Percentiles rank a stretch among this genome's conserved stretches.
Evolutionary conservation across 2,797 vertebrate species (phyloP).

Genomic region (Yasuhikotakia modesta): DNA sequence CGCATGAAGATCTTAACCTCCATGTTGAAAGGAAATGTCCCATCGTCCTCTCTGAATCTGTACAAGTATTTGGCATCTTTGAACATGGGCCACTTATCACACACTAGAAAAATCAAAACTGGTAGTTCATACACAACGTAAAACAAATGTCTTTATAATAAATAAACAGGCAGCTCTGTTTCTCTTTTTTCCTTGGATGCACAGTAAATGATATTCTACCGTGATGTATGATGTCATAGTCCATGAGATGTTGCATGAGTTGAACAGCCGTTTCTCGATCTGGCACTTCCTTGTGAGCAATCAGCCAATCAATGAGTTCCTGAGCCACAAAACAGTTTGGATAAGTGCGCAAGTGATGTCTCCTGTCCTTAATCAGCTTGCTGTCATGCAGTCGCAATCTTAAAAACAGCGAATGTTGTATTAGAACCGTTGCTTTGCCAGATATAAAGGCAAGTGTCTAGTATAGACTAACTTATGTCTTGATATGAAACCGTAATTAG

Average conservation of each 20-base stretch:
- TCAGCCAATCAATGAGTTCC: slow-evolving; percentile 85
- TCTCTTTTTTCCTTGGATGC: background rate
- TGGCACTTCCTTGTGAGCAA: slow-evolving; percentile 82
- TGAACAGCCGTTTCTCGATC: slow-evolving; percentile 78
- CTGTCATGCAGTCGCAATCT: slow-evolving; percentile 86
- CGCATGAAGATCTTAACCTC: slow-evolving; percentile 85
- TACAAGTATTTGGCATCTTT: slow-evolving; percentile 88
- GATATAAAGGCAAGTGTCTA: background rate
- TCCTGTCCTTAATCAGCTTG: slow-evolving; percentile 85
- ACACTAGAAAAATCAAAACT: slow-evolving; percentile 72
- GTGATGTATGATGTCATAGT: slow-evolving; percentile 86
- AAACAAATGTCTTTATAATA: slow-evolving; percentile 1
- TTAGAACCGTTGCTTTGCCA: background rate
- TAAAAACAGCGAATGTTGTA: slow-evolving; percentile 42
- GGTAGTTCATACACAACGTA: background rate
- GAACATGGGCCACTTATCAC: slow-evolving; percentile 82
- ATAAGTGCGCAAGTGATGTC: slow-evolving; percentile 84
- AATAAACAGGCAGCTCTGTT: background rate
- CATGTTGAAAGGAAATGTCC: slow-evolving; percentile 84
- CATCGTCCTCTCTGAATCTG: slow-evolving; percentile 88
- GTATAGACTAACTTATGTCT: background rate
- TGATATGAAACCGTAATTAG: background rate
- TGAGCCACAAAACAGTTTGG: slow-evolving; percentile 87
- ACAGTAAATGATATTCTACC: slow-evolving; percentile 69
- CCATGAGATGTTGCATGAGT: slow-evolving; percentile 88